Evolutionary conservation across 2,888 invertebrate species (phyloP).

Genomic region (Agrotis exclamationis): DNA sequence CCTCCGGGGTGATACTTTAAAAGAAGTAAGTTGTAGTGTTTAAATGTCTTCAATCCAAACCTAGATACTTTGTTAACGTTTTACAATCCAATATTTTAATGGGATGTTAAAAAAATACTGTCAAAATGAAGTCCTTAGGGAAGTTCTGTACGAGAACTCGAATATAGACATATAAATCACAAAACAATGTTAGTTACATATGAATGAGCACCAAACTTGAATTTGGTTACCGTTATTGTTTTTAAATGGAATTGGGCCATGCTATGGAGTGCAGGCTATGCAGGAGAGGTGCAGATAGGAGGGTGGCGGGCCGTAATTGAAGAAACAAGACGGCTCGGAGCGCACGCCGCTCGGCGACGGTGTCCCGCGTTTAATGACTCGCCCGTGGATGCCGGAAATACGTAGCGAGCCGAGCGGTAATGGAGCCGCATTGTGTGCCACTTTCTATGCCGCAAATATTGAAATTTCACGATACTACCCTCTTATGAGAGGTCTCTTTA

Average conservation of each 20-base stretch:
- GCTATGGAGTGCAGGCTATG: constrained; percentile 61
- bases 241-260: constrained; percentile 69
- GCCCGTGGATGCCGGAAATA: constrained; percentile 88
- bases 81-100: not conserved
- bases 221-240: constrained; percentile 46
- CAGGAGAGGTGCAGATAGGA: constrained; percentile 79
- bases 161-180: not conserved
- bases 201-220: constrained; percentile 18
- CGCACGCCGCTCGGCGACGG: constrained; percentile 62
- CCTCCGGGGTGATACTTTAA: constrained; percentile 95
- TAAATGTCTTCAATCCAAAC: too few relatives aligned
- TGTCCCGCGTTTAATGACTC: constrained; percentile 86
- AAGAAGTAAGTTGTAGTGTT: constrained; percentile 91
- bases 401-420: constrained; percentile 87
- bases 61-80: too few relatives aligned
- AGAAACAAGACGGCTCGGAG: constrained; percentile 69
- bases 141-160: not conserved
- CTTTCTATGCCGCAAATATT: constrained; percentile 88
- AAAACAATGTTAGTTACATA: constrained; percentile 8
- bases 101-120: not conserved
- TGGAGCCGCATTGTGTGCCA: constrained; percentile 88
- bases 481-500: constrained; percentile 77
- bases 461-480: constrained; percentile 85
- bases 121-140: not conserved
- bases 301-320: constrained; percentile 86